phyloP scores from a whole-genome alignment of 1,140 invertebrate species.

The Drosophila arawakana region DNA sequence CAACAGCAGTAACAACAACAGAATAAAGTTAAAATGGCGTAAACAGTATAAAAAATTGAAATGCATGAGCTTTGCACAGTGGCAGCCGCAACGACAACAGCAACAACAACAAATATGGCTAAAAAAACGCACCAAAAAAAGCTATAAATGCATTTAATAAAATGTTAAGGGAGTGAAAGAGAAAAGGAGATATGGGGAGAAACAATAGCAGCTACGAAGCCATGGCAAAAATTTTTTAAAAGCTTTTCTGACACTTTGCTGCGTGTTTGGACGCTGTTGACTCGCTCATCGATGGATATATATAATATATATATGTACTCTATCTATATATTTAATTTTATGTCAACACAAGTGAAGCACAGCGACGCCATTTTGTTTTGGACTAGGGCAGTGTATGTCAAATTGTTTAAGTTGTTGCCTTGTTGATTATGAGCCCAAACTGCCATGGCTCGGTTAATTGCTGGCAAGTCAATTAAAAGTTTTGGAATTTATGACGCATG shows the following conservation, averaged over 20 bases:
- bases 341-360: conserved; percentile 36
- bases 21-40: conserved; percentile 62
- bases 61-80: conserved; percentile 57
- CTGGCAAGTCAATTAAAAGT: conserved; percentile 48
- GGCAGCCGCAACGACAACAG: conserved; percentile 39
- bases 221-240: conserved; percentile 49
- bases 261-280: conserved; percentile 32
- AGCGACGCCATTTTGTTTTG: conserved; percentile 47
- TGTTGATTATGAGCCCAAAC: conserved; percentile 23
- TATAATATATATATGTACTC: neutral
- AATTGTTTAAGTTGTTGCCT: conserved; percentile 49
- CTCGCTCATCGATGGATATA: conserved; percentile 25
- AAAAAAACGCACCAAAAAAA: conserved; percentile 32
- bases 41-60: conserved; percentile 65
- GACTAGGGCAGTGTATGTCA: conserved; percentile 12
- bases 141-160: conserved; percentile 63
- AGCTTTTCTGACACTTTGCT: conserved; percentile 59
- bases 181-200: neutral
- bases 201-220: conserved; percentile 1
- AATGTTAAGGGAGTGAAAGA: conserved; percentile 9
- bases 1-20: conserved; percentile 37
- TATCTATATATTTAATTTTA: conserved; percentile 42
- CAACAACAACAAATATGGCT: conserved; percentile 19
- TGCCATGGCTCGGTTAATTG: conserved; percentile 23
- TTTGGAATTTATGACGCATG: conserved; percentile 41